These are phyloP conservation scores for Labeo rohita DNA, from an alignment of 2,113 vertebrate species.

Conservation along the genomic window DNA sequence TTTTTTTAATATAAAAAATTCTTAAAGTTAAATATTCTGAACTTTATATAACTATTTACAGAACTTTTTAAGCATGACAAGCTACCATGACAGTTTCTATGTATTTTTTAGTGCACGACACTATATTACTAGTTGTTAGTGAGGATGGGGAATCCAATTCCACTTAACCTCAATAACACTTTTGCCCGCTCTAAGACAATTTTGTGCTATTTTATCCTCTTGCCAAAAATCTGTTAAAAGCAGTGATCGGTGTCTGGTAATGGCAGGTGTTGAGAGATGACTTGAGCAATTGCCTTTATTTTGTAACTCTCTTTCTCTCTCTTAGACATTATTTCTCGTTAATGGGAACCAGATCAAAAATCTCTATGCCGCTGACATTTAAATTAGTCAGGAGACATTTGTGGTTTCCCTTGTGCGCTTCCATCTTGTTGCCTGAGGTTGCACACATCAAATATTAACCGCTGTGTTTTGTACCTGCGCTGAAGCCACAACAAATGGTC, in stretches of 20 bases:
- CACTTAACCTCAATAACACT: constrained; percentile 14
- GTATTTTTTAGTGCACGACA: background rate
- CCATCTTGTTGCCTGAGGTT: constrained; percentile 51
- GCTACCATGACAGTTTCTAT: background rate
- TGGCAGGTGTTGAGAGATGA: constrained; percentile 30
- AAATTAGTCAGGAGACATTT: constrained; percentile 54
- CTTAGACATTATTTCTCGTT: background rate
- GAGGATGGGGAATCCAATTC: background rate
- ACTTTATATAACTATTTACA: background rate
- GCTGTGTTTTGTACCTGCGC: constrained; percentile 46
- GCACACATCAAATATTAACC: constrained; percentile 67
- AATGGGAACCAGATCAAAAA: constrained; percentile 20
- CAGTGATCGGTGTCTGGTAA: constrained; percentile 11
- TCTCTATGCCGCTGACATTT: constrained; percentile 53
- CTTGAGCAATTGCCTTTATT: constrained; percentile 40
- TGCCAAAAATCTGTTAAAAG: constrained; percentile 30
- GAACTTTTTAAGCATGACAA: background rate
- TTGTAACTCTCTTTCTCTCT: constrained; percentile 22
- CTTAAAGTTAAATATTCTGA: background rate
- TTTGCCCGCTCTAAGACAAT: constrained; percentile 31
- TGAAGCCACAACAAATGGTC: constrained; percentile 54
- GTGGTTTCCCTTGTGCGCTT: constrained; percentile 20
- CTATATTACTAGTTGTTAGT: background rate
- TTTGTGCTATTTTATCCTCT: constrained; percentile 4
- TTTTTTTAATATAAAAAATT: background rate